These are phyloP conservation scores for Zootoca vivipara DNA, from an alignment of 2,113 vertebrate species.

Conservation along the genomic window DNA sequence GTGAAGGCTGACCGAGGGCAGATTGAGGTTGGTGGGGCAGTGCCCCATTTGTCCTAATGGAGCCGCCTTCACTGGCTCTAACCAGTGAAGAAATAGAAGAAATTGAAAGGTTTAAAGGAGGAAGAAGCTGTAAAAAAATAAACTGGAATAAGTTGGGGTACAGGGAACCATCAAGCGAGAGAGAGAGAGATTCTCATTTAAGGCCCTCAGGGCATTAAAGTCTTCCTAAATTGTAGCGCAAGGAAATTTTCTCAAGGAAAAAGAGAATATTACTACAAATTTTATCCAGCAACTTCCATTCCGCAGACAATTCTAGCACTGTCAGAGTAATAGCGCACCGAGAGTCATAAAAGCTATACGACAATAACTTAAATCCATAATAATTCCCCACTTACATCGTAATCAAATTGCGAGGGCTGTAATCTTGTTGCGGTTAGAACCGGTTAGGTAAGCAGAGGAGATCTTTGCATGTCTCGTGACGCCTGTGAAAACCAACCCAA, in stretches of 20 bases:
- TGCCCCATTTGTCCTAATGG: too few relatives aligned
- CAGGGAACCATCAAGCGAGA: background rate
- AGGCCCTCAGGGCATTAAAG: constrained; percentile 38
- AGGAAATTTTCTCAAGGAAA: constrained; percentile 34
- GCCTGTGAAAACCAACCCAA: constrained; percentile 16
- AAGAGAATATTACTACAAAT: constrained; percentile 18
- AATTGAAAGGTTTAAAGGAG: constrained; percentile 18
- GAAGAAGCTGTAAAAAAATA: background rate
- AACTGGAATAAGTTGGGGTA: constrained; percentile 18
- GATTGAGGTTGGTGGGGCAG: too few relatives aligned
- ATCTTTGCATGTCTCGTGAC: constrained; percentile 5
- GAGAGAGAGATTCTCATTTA: constrained; percentile 24
- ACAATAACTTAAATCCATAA: constrained; percentile 57
- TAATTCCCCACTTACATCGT: constrained; percentile 50
- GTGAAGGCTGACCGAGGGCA: too few relatives aligned
- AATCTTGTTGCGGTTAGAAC: constrained; percentile 51
- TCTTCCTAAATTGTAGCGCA: background rate
- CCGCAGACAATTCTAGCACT: constrained; percentile 11
- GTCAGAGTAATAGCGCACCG: constrained; percentile 25
- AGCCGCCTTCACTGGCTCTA: too few relatives aligned
- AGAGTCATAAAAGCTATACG: constrained; percentile 44
- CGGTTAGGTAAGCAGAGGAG: constrained; percentile 48
- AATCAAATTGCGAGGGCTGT: constrained; percentile 49
- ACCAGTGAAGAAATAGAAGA: background rate
- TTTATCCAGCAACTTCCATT: constrained; percentile 33